Base-by-base conservation (phyloP, 2,113 vertebrate genomes). In the Pituophis catenifer region DNA sequence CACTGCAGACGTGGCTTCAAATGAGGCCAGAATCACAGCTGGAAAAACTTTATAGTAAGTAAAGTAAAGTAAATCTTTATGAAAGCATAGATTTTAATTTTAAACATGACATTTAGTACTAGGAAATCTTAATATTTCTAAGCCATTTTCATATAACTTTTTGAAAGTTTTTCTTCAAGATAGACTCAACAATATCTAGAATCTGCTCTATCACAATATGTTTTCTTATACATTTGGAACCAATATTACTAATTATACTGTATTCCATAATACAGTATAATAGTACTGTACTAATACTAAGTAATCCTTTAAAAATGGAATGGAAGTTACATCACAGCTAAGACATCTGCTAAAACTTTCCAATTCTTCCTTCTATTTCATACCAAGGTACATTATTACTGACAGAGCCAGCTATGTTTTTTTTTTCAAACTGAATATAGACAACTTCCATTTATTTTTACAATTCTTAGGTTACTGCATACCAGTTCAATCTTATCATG, bases 301-400 rank as follows among this genome's bases (percentile, higher is more conserved):
- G 17, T 85, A 81, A 2, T 38, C 91, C 91, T 65, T 54, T 55
- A 3, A 93, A n/a, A 15, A 96, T 93, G 53, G 11, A 89, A 90
- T 89, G 58, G 26, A 15, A 94, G 44, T 4, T 13, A 26, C 0
- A 8, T 93, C 92, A 92, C 23, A 89, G 33, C 21, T 57, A 90
- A 55, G 90, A 93, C 48, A 2, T n/a, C 89, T 52, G 70, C 86
- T 87, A n/a, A 81, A 54, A 38, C 17, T 89, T 8, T 53, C 48
- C 29, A 88, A 23, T 8, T 65, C 8, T 38, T 44, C n/a, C 55
- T 57, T 92, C 85, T 92, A 9, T 90, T 48, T 65, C 24, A 11
- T 70, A 33, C 19, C 65, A 58, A 95, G 91, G 58, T 90, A 38
- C 5, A 33, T 38, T 38, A 3, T 8, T 55, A 59, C 48, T 54